Evolutionary conservation across 2,888 invertebrate genomes (phyloP), one percentile per base, ranked within the genome.

Genomic region (Eumacrocentrus americanus): DNA sequence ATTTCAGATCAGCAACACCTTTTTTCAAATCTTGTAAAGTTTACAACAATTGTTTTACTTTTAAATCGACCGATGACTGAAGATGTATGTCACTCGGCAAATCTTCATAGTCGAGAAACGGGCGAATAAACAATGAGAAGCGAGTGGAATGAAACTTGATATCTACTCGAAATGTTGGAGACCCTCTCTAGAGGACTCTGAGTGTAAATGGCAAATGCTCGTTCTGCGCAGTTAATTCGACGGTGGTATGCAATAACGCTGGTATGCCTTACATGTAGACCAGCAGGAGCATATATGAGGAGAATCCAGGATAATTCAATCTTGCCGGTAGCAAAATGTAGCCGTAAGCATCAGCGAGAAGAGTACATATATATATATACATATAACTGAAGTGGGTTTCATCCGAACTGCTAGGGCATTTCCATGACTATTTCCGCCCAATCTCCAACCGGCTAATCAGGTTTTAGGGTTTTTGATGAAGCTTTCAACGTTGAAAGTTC

Each of bases 401-500:
- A 55, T 54, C 51, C 60, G 46, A 25, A 63, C 60, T 62, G 56
- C 62, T 61, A n/a, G n/a, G 58, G 58, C 62, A 76, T 73, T 70
- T 74, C 70, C 70, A 66, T 11, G 66, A 69, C 70, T 72, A 76
- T 76, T 76, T 72, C 73, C 74, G 70, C 65, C 70, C 73, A 76
- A 77, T 77, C 72, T 76, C 71, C 66, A 57, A 60, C 64, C 66
- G 59, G 67, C 72, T 75, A 76, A 76, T 73, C 70, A 71, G 72
- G 76, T 75, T 72, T 20, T 34, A 37, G 16, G 11, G 11, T n/a
- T 11, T 20, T 18, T 34, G 16, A 34, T 34, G 11, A 11, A n/a
- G 29, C 11, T 3, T 16, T 34, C 34, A 34, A 34, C 7, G 7
- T 18, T 14, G 3, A 6, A 9, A 29, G 34, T 16, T 25, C 12